Evolutionary conservation across 2,888 invertebrate genomes (phyloP), one percentile per base, ranked within the genome.

Genomic region (Dicycla oo): DNA sequence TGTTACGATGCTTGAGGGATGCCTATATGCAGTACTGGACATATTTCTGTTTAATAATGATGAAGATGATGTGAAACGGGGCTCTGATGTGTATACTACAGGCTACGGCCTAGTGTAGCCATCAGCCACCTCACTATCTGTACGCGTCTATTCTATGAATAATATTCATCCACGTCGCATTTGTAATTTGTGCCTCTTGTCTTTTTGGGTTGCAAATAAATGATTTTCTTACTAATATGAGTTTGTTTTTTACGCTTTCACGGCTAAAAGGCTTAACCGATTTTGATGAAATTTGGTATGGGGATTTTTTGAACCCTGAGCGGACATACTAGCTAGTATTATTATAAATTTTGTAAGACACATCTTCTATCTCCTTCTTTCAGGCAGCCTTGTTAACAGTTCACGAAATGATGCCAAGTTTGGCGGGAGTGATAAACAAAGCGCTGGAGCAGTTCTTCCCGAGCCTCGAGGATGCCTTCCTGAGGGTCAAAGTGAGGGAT

Each of bases 361-460:
- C 10, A 49, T 30, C n/a, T 20, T 20, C n/a, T 40, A 15, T 26
- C 3, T 15, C 13, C 30, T 23, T 30, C 5, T 90, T 88, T 4
- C 90, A 96, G 96, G 95, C 92, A 5, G 96, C 96, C 0, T 81
- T 96, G 0, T 82, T 95, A 2, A 91, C 94, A 68, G 94, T 96
- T 0, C 82, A 95, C 11, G 88, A 91, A 5, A 88, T 95, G 88
- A 94, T 96, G 89, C 94, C 96, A 0, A 85, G 90, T 7, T 89
- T 96, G 11, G 87, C 96, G 23, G 84, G 89, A 0, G 89, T 95
- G 72, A 88, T 97, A n/a, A 96, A 96, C 84, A 89, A 92, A n/a
- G 96, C 96, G 0, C 85, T 97, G 53, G 94, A 94, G 26, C 93
- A 94, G 76, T 93, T 97, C 82, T 97, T 97, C 89, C 89, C 94